Base-by-base conservation (phyloP, 1,140 invertebrate species). In the Leptinotarsa defecta region DNA sequence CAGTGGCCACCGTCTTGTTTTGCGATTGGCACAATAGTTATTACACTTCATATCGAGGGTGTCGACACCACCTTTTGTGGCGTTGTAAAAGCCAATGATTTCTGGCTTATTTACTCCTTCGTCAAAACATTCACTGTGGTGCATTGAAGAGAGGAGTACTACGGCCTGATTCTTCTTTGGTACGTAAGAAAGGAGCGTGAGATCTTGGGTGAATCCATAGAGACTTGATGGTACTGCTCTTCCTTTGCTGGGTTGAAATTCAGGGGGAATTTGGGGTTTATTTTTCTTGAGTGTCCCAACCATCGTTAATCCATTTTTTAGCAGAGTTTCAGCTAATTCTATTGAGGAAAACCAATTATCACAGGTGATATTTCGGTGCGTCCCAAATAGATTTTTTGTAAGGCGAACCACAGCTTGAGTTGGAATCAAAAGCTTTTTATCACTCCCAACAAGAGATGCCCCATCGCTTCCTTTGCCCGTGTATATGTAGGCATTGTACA, bases 1-100 rank as follows among this genome's bases (percentile, higher is more conserved):
- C 34, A 74, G 11, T 17, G 71, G 71, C 65, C 75, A 76, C 13
- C 75, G 19, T 64, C 48, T 22, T 6, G 71, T 63, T 57, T 22
- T 19, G 19, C 5, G 34, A 70, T 48, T 20, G 49, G 27, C 17
- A 52, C 13, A 64, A 79, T 85, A 87, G 68, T 69, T 81, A 3
- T 77, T n/a, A 76, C 83, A 83, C 68, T 82, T 80, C 73, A 85
- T 76, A 75, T 87, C 84, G 8, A 86, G 75, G 20, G 73, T 77
- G 77, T 86, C 85, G 2, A 86, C 85, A 64, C 83, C 84, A 72
- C 84, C 83, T 82, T 87, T 88, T 15, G 85, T 86, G 22, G 3
- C n/a, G 73, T 78, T 78, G 73, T 79, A 86, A 74, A 81, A 77
- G 3, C 73, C 22, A 22, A 84, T 79, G 27, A 85, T 81, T 67